Base-by-base conservation (phyloP, 2,888 invertebrate genomes). In the Meloe dianella region DNA sequence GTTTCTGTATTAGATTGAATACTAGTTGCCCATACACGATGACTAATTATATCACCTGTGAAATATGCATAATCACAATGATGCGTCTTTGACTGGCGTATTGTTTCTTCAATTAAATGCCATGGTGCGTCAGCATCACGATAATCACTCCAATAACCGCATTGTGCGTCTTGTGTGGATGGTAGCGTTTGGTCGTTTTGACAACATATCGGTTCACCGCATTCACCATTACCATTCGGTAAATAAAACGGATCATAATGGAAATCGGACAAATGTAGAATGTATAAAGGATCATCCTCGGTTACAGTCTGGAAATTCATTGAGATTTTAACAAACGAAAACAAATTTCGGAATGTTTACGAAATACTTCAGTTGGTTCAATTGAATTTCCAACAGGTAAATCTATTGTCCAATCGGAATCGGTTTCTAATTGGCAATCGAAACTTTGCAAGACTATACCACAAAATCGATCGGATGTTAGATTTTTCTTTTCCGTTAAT, bases 21-120 rank as follows among this genome's bases (percentile, higher is more conserved):
- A 0, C 90, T 88, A 2, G 96, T 96, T 73, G 90, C 89, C 96
- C 97, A 97, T n/a, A 94, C 88, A 70, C 91, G 90, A 79, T 96
- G 96, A 75, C 94, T 91, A 57, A 95, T 89, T 6, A 94, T 87
- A 79, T 97, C 97, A 1, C 97, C 97, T 22, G 96, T 93, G 81
- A 93, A 92, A 76, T 95, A 91, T 7, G 96, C 85, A 29, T 87
- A 86, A 71, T 90, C 89, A 24, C 90, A 84, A 56, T 90, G 84
- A n/a, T 74, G 73, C 17, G 73, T 71, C 14, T 68, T 69, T 5
- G 89, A 89, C 62, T 77, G 73, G 57, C 72, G 66, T 7, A 77
- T 83, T n/a, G 90, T 86, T 74, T 91, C 89, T 62, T 90, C 88
- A 27, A 91, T 85, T 0, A 91, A 87, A 79, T 90, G 87, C 83